Evolutionary conservation across 1,140 invertebrate species (phyloP), one percentile per base, ranked within the genome.

Genomic region (Achatina immaculata): DNA sequence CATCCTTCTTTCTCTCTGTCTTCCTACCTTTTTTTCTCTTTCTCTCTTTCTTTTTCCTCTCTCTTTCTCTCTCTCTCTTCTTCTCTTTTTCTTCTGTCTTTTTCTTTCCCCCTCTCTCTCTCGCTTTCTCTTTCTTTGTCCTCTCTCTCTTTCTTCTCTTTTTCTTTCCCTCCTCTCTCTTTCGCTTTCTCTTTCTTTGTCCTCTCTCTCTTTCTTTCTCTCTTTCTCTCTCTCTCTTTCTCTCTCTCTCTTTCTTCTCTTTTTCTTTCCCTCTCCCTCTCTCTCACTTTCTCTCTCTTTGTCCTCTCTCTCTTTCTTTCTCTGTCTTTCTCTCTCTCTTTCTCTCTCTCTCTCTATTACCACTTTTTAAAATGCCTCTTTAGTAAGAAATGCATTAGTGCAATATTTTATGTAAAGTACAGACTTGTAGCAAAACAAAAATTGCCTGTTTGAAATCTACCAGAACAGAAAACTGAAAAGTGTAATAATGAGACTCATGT

Each of bases 211-310:
- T 16, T 24, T 6, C n/a, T 16, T 31, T 34, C 34, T 36, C 4
- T 69, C 66, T 69, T 42, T 36, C n/a, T 69, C 31, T 34, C n/a
- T n/a, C n/a, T 69, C 66, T 69, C 34, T n/a, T 24, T 69, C 14
- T 34, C n/a, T 36, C 34, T 69, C 66, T 42, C 34, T 36, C n/a
- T 69, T 31, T 34, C 34, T 36, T 24, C 34, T 31, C 24, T 14
- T 36, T 42, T 34, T 4, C 34, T 42, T n/a, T 42, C n/a, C 62
- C 19, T 48, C 45, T 48, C 19, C 45, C 19, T 48, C 45, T 48
- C 19, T 19, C 19, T 48, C 45, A 11, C 19, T 19, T 48, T 48
- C 45, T 48, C 19, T 19, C 19, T 48, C 45, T 48, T 48, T 19
- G 7, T 48, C 45, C 19, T 48, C 45, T 48, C 19, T 19, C 19